Evolutionary conservation across 2,797 vertebrate species (phyloP).

Genomic region (Myiothlypis chrysogaster): DNA sequence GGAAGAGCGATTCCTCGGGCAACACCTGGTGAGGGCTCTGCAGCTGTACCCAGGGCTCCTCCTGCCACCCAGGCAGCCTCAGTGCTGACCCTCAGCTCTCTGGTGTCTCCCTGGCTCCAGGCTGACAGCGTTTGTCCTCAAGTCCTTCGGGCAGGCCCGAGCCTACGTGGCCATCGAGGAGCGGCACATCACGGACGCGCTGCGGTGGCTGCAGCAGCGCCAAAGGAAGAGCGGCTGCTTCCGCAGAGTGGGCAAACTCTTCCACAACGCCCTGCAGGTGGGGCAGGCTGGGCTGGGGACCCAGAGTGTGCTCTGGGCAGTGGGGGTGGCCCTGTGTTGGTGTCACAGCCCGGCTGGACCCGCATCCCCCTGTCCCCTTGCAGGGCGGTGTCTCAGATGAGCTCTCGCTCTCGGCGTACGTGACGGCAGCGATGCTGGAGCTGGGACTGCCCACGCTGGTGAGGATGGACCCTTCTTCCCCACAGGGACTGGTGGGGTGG

Average conservation of each 20-base stretch:
- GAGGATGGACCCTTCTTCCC: background rate
- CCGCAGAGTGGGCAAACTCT: conserved; percentile 77
- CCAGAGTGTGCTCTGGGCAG: accelerated
- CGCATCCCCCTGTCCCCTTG: accelerated
- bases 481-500: background rate
- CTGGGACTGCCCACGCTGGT: background rate
- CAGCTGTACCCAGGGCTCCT: background rate
- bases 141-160: conserved; percentile 80
- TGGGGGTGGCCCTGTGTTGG: accelerated
- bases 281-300: background rate
- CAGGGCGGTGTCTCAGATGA: conserved; percentile 34
- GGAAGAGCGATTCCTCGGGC: conserved; percentile 49
- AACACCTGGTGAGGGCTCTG: conserved; percentile 83
- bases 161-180: conserved; percentile 78
- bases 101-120: conserved; percentile 19
- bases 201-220: conserved; percentile 71
- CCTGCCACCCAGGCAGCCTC: background rate
- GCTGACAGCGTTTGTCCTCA: conserved; percentile 88
- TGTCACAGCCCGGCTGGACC: accelerated
- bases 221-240: conserved; percentile 79
- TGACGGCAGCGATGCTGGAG: conserved; percentile 49
- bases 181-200: conserved; percentile 67
- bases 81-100: background rate
- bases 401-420: conserved; percentile 13
- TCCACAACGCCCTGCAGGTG: conserved; percentile 82